Conservation (phyloP, 2,113 vertebrate species). For the Python bivittatus region DNA sequence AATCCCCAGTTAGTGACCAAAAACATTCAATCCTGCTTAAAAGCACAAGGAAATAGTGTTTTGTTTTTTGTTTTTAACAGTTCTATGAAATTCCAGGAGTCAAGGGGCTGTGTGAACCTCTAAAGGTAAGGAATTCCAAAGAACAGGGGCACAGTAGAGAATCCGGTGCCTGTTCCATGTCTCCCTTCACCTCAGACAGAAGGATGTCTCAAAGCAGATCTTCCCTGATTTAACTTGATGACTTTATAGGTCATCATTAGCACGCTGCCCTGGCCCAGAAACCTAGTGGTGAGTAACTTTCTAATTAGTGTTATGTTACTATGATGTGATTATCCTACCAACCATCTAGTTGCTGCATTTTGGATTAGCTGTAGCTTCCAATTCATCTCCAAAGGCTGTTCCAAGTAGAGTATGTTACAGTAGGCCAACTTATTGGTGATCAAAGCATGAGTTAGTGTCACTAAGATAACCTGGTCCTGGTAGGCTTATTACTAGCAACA, state of each 20-base stretch:
- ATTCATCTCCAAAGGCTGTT: not conserved
- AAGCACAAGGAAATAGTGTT: not conserved
- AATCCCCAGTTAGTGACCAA: not conserved
- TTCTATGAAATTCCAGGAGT: not conserved
- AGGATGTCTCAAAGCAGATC: not conserved
- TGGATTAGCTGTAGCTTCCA: not conserved
- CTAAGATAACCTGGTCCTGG: too few relatives aligned
- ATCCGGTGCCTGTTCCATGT: not conserved
- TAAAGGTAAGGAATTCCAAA: not conserved
- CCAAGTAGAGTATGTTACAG: not conserved
- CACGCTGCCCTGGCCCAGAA: not conserved
- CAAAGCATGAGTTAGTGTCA: not conserved
- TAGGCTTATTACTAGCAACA: not conserved
- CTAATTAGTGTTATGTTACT: not conserved
- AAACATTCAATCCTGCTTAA: not conserved
- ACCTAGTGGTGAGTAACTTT: not conserved
- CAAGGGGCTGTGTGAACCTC: not conserved
- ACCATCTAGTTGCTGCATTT: not conserved
- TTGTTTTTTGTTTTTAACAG: not conserved
- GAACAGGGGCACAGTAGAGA: not conserved
- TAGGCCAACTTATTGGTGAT: not conserved
- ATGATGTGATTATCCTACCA: not conserved
- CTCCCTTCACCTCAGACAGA: not conserved
- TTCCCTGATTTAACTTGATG: not conserved
- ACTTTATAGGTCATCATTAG: not conserved